A percentile compares a stretch with the other conserved stretches of the same genome.
Conservation (phyloP, 2,888 invertebrate species). For the Cryptocephalus moraei region DNA sequence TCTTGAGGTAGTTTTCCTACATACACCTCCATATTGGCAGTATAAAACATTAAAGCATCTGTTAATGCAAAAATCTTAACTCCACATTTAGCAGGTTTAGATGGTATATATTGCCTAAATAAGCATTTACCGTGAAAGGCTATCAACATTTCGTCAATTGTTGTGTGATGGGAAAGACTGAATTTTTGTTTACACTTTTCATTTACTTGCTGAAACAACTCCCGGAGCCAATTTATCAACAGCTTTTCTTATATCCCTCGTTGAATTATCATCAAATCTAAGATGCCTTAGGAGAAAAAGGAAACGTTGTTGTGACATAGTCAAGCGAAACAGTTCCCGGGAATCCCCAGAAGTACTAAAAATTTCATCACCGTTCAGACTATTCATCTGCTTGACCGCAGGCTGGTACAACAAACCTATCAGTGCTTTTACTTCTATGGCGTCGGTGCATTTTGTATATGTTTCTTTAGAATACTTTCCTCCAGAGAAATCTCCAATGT, state of each 20-base stretch:
- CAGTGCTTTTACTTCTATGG: too few relatives aligned
- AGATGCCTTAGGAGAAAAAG: conserved; percentile 8
- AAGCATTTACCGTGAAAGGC: conserved; percentile 19
- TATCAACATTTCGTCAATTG: conserved; percentile 1
- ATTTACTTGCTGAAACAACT: conserved; percentile 23
- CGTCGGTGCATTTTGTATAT: too few relatives aligned
- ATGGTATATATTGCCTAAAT: conserved; percentile 23
- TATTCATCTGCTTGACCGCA: too few relatives aligned
- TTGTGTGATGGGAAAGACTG: neutral
- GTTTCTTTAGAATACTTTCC: too few relatives aligned
- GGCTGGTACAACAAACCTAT: too few relatives aligned
- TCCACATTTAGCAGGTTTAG: conserved; percentile 23
- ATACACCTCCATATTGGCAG: neutral
- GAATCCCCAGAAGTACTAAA: too few relatives aligned
- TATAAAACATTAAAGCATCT: conserved; percentile 12
- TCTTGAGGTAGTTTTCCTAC: neutral
- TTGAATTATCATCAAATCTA: conserved; percentile 17
- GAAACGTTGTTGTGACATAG: too few relatives aligned
- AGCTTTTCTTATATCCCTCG: conserved; percentile 10
- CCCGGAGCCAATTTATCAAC: conserved; percentile 17
- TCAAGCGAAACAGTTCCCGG: too few relatives aligned
- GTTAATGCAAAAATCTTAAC: conserved; percentile 21
- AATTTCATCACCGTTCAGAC: too few relatives aligned
- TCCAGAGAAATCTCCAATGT: too few relatives aligned
- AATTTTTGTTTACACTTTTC: conserved; percentile 19